Percentiles rank a stretch among this genome's conserved stretches.
Conservation (phyloP, 1,140 invertebrate genomes). For the Ptiloglossa arizonensis region DNA sequence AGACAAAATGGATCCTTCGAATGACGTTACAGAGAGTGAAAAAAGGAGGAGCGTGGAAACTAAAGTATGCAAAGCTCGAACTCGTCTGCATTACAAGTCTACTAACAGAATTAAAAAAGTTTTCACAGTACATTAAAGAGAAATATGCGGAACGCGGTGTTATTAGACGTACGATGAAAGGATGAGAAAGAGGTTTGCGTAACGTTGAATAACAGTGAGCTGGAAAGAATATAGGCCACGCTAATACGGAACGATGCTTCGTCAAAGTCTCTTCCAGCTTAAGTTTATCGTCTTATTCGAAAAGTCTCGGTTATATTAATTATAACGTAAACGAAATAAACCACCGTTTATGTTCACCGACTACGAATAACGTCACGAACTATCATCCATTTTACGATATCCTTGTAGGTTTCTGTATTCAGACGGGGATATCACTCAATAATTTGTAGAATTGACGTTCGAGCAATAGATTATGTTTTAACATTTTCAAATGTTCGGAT, state of each 20-base stretch:
- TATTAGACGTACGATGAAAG: conserved; percentile 5
- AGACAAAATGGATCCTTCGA: background rate
- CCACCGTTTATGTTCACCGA: too few relatives aligned
- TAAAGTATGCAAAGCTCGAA: conserved; percentile 18
- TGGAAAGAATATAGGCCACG: conserved; percentile 1
- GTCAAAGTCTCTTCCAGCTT: background rate
- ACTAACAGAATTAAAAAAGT: conserved; percentile 39
- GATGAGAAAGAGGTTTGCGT: conserved; percentile 4
- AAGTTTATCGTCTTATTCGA: too few relatives aligned
- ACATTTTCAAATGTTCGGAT: too few relatives aligned
- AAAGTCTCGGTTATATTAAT: too few relatives aligned
- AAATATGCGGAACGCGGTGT: conserved; percentile 8
- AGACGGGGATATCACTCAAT: too few relatives aligned
- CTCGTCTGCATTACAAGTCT: conserved; percentile 12
- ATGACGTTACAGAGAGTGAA: conserved; percentile 25
- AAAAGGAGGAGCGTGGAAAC: too few relatives aligned
- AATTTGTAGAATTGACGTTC: too few relatives aligned
- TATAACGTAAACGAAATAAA: too few relatives aligned
- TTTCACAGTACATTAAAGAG: conserved; percentile 34
- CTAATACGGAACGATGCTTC: background rate
- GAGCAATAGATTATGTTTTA: too few relatives aligned
- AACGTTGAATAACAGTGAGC: background rate
- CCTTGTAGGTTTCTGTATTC: too few relatives aligned
- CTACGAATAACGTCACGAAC: too few relatives aligned
- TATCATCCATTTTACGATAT: too few relatives aligned